phyloP scores from a whole-genome alignment of 2,797 vertebrate species.

The Vireo griseus region DNA sequence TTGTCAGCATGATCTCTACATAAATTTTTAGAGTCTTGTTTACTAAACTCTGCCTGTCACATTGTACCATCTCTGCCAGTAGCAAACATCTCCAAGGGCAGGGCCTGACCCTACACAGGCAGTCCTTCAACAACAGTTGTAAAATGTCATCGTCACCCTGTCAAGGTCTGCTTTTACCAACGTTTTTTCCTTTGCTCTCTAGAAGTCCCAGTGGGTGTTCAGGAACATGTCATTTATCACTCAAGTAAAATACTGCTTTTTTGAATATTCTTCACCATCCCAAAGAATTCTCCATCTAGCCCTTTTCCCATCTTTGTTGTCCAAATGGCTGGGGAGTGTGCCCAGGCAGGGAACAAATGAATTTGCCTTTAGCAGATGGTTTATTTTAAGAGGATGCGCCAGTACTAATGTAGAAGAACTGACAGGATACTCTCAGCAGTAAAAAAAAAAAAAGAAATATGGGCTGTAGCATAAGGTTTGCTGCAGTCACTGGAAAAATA shows the following conservation, averaged over 20 bases:
- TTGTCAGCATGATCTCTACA: not conserved
- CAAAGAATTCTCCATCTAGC: not conserved
- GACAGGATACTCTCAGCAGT: constrained; percentile 8
- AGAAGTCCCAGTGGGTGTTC: not conserved
- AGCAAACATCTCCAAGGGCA: not conserved
- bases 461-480: not conserved
- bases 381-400: not conserved
- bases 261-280: not conserved
- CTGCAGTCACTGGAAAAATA: constrained; percentile 23
- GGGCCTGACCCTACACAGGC: not conserved
- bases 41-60: not conserved
- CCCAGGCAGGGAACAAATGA: not conserved
- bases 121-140: not conserved
- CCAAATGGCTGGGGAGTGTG: not conserved
- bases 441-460: not conserved
- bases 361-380: constrained; percentile 33
- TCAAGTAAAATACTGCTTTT: not conserved
- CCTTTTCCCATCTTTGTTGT: not conserved
- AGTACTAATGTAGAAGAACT: not conserved
- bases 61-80: not conserved
- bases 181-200: not conserved
- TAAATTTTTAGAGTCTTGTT: not conserved
- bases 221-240: not conserved
- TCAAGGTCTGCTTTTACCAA: not conserved
- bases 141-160: not conserved